These are phyloP conservation scores for Sebastolobus altivelis DNA, from an alignment of 2,797 vertebrate genomes.

Conservation along the genomic window DNA sequence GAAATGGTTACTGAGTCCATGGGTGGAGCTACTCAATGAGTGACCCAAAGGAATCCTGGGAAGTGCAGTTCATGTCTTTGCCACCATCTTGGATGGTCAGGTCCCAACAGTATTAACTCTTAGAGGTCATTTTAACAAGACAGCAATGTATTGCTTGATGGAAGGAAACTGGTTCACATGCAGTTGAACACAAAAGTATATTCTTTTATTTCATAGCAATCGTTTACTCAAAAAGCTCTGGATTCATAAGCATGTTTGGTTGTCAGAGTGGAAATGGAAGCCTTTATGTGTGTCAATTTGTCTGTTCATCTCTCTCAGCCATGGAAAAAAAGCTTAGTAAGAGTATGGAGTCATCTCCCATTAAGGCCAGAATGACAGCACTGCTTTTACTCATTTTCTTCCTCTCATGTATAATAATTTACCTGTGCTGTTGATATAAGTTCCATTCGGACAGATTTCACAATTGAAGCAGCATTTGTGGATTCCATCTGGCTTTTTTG, in stretches of 20 bases:
- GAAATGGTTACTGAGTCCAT: too few species aligned
- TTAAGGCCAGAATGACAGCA: neutral
- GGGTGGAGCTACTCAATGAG: too few species aligned
- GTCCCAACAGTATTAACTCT: too few species aligned
- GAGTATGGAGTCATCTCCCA: neutral
- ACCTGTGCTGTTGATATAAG: slow-evolving; percentile 84
- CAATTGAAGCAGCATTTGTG: slow-evolving; percentile 87
- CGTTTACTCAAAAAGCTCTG: too few species aligned
- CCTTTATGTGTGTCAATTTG: too few species aligned
- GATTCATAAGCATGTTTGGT: too few species aligned
- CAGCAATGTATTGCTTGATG: neutral
- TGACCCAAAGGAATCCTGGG: too few species aligned
- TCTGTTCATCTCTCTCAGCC: neutral
- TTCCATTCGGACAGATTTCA: slow-evolving; percentile 66
- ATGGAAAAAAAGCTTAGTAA: neutral
- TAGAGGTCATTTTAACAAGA: too few species aligned
- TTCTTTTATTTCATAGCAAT: too few species aligned
- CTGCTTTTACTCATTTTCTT: neutral
- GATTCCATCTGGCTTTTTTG: slow-evolving; percentile 61
- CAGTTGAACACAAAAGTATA: neutral
- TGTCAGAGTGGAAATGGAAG: too few species aligned
- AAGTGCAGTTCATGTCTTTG: too few species aligned
- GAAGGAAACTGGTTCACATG: neutral
- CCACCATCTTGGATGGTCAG: too few species aligned
- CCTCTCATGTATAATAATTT: neutral